Percentiles rank a stretch among this genome's conserved stretches.
These are phyloP conservation scores for Drosophila anceps DNA, from an alignment of 2,888 invertebrate genomes.

Conservation along the genomic window DNA sequence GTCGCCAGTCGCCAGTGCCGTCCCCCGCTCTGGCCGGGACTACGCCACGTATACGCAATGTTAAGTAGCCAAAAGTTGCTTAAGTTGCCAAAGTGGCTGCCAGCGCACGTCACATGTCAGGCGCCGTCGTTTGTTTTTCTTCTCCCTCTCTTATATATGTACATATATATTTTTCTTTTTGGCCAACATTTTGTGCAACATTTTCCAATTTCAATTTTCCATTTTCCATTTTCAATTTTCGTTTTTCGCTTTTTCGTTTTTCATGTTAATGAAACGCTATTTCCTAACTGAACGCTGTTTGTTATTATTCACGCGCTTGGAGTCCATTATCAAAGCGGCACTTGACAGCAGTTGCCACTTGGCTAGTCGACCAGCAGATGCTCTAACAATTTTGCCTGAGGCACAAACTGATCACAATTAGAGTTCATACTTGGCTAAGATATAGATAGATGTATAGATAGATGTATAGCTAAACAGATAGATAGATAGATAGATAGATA, in stretches of 20 bases:
- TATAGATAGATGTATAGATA: no score
- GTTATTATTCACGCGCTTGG: constrained; percentile 81
- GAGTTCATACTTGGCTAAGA: no score
- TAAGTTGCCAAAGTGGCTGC: constrained; percentile 33
- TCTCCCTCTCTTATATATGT: neutral
- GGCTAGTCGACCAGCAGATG: neutral
- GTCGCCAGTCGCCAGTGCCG: neutral
- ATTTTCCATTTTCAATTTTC: constrained; percentile 63
- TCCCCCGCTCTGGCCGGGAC: constrained; percentile 4
- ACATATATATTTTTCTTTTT: constrained; percentile 11
- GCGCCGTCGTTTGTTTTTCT: constrained; percentile 23
- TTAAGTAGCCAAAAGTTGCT: constrained; percentile 49
- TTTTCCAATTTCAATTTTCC: constrained; percentile 61
- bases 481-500: no score
- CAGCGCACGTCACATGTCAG: constrained; percentile 52
- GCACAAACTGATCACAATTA: no score
- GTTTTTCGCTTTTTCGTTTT: constrained; percentile 62
- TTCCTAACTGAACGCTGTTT: constrained; percentile 70
- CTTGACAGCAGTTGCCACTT: constrained; percentile 9
- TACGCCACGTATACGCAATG: constrained; percentile 70
- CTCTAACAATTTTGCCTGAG: constrained; percentile 17
- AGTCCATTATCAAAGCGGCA: constrained; percentile 74
- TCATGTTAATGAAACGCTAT: constrained; percentile 78
- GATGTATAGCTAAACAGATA: no score
- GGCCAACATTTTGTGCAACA: constrained; percentile 32